Evolutionary conservation across 2,888 invertebrate genomes (phyloP), one percentile per base, ranked within the genome.

Genomic region (Listrodromus nycthemerus): DNA sequence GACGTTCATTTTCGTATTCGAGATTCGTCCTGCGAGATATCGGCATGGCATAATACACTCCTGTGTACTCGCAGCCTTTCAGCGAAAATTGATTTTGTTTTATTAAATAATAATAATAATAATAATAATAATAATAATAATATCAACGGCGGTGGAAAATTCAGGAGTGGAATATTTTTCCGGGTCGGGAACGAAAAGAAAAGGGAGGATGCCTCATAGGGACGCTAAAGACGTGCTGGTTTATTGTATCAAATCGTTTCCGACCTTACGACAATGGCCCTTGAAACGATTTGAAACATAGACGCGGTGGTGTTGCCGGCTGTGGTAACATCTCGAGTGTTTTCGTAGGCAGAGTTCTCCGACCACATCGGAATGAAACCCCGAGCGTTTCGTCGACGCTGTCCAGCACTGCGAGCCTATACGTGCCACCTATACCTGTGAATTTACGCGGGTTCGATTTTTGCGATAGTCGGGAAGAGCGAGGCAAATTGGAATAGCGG

Each of bases 311-410:
- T 76, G 71, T 55, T 52, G 77, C 80, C 88, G 88, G 88, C 88
- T 88, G 88, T 86, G 80, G 85, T 86, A 88, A 88, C 87, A 82
- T 84, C 80, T 87, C 87, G 73, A 88, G 87, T 88, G 86, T 88
- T 88, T 87, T 87, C 80, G 83, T 87, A 88, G 85, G 86, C 67
- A 80, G 61, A 78, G 73, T 24, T 61, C 65, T 65, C 41, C 74
- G 63, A 45, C 63, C 65, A 65, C 48, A 75, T 75, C 48, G 50
- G 21, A 50, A 21, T 63, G 21, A 33, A 19, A 13, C 30, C 74
- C 37, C 74, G 63, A 27, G 61, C 41, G 45, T 65, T 61, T 63
- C 61, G 10, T 24, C 58, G 58, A 30, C 5, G 24, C n/a, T 24
- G 58, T 61, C 24, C 41, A 19, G 8, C 24, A 48, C 61, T 10